These are phyloP conservation scores for Gryllus bimaculatus DNA, from an alignment of 1,140 invertebrate genomes.

Conservation along the genomic window DNA sequence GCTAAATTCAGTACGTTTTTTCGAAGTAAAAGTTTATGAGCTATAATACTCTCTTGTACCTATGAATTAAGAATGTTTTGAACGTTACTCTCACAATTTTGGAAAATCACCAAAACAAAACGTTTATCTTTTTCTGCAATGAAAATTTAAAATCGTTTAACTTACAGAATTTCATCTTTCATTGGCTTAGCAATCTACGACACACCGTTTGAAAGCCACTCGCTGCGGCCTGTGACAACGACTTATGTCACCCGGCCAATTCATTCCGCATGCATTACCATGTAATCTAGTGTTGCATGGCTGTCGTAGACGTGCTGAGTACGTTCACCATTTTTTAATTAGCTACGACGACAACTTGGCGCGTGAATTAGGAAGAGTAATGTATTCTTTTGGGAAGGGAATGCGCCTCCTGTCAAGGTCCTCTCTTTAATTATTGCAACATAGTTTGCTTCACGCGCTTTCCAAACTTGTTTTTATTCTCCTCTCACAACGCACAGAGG, in stretches of 20 bases:
- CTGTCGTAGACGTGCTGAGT: background rate
- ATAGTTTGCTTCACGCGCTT: background rate
- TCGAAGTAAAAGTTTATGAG: no score
- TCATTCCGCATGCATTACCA: background rate
- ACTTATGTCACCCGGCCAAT: background rate
- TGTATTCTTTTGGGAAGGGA: background rate
- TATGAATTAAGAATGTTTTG: no score
- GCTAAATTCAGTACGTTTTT: no score
- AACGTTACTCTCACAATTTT: no score
- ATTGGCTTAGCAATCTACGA: no score
- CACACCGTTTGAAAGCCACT: no score
- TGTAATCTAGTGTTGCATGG: background rate
- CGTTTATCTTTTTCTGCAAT: no score
- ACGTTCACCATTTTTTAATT: background rate
- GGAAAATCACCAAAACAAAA: no score
- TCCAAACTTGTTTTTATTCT: background rate
- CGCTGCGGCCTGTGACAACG: background rate
- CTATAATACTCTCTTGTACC: no score
- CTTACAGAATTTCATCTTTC: no score
- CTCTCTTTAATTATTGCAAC: background rate
- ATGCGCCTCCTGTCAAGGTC: background rate
- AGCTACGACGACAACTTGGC: background rate
- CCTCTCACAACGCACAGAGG: background rate
- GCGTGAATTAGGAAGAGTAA: background rate
- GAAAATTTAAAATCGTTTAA: no score